Evolutionary conservation across 2,888 invertebrate species (phyloP).

Genomic region (Epiblema foenella): DNA sequence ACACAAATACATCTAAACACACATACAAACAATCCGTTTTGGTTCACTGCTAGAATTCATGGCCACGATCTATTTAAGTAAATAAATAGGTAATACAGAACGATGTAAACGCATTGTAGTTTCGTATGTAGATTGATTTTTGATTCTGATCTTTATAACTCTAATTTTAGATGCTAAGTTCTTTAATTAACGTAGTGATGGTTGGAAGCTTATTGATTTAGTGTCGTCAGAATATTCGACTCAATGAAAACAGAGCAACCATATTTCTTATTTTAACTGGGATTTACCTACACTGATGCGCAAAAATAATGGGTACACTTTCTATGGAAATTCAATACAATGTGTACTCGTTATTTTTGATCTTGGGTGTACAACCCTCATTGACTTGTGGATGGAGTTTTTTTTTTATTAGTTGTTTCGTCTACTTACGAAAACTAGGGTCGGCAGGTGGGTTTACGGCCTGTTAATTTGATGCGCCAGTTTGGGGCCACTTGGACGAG

Average conservation of each 20-base stretch:
- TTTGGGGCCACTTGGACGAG: too few species aligned
- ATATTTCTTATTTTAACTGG: not conserved
- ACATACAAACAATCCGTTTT: conserved; percentile 31
- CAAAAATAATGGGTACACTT: too few species aligned
- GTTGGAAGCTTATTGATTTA: conserved; percentile 7
- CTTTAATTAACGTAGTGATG: conserved; percentile 30
- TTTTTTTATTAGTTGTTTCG: too few species aligned
- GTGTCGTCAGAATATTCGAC: not conserved
- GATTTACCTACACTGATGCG: too few species aligned
- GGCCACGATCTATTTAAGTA: conserved; percentile 22
- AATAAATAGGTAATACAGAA: conserved; percentile 1
- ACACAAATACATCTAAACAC: conserved; percentile 26
- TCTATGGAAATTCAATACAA: too few species aligned
- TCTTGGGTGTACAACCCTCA: too few species aligned
- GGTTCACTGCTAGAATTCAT: conserved; percentile 35
- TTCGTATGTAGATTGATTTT: conserved; percentile 2
- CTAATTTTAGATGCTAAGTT: conserved; percentile 38
- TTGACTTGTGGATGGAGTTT: too few species aligned
- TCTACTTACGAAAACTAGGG: too few species aligned
- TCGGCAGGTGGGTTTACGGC: too few species aligned
- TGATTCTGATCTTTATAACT: not conserved
- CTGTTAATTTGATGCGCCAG: too few species aligned
- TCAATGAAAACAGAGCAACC: not conserved
- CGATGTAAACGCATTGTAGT: not conserved
- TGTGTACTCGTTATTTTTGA: too few species aligned